Base-by-base conservation (phyloP, 2,888 invertebrate species). In the Panzeria rudis region DNA sequence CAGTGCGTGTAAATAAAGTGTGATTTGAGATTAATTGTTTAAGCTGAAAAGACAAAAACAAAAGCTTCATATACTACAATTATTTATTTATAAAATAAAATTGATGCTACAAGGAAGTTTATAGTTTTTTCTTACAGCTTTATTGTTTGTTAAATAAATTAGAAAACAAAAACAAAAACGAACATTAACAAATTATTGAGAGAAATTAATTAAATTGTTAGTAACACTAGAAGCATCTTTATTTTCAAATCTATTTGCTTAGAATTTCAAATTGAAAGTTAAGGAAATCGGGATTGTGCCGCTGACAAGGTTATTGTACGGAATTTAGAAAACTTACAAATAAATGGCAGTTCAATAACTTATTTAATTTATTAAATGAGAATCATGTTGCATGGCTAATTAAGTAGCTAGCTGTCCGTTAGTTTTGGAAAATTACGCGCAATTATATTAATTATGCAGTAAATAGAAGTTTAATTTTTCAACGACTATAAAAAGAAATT, bases 291-390 rank as follows among this genome's bases (percentile, higher is more conserved):
- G 68, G 68, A 62, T 75, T 75, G 44, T 72, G 25, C 52, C 64
- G 23, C 1, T 8, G 5, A 68, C 84, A 73, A 81, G 84, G 84
- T 62, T 69, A 61, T 52, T 61, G 59, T 80, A 84, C 72, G 61
- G 52, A 52, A 68, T 77, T 13, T 20, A 0, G 8, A 15, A 62
- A 71, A 69, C 68, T 25, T 25, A 11, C 17, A 56, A 47, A 66
- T 38, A 68, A 68, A 9, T 82, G 82, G 68, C 82, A 82, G 82
- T 82, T 82, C 76, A 82, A 82, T 82, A 82, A 71, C 82, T 82
- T 76, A 35, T 20, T 66, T 75, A 66, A 71, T 59, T 59, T 71
- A 77, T 50, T 61, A 68, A 75, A 69, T 69, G 54, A 44, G 29
- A 38, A 64, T 44, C 32, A 54, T 82, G 62, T 62, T 69, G 61